These are phyloP conservation scores for Lampris incognitus DNA, from an alignment of 2,113 vertebrate species.

Conservation along the genomic window DNA sequence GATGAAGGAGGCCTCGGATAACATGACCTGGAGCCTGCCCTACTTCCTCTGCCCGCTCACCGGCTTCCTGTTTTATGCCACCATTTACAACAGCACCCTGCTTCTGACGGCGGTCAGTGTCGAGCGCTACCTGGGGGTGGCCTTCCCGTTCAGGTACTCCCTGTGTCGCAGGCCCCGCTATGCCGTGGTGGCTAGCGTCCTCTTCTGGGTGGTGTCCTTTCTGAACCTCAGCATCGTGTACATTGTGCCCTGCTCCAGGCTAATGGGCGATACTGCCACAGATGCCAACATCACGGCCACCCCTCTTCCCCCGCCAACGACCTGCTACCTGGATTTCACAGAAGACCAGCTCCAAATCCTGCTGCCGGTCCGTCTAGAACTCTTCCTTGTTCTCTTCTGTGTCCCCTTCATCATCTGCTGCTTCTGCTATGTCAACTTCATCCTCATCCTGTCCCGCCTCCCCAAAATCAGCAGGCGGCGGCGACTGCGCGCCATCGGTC, in stretches of 20 bases:
- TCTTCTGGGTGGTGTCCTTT: slow-evolving; percentile 83
- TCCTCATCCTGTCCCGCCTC: slow-evolving; percentile 78
- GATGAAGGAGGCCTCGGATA: slow-evolving; percentile 80
- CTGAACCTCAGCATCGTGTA: slow-evolving; percentile 87
- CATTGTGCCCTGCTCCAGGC: slow-evolving; percentile 69
- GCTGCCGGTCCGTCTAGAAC: slow-evolving; percentile 81
- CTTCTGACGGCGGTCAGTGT: slow-evolving; percentile 87
- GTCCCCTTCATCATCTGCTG: slow-evolving; percentile 82
- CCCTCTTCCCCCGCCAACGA: background rate
- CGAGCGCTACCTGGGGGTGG: slow-evolving; percentile 89
- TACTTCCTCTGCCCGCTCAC: slow-evolving; percentile 81
- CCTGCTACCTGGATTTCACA: slow-evolving; percentile 83
- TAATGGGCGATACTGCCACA: background rate
- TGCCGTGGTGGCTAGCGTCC: slow-evolving; percentile 67
- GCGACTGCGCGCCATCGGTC: slow-evolving; percentile 79
- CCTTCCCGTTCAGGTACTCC: slow-evolving; percentile 85
- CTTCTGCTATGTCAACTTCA: slow-evolving; percentile 84
- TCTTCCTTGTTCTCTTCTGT: slow-evolving; percentile 85
- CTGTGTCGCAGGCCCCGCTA: slow-evolving; percentile 78
- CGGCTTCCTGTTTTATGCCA: slow-evolving; percentile 86
- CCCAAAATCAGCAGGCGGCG: slow-evolving; percentile 75
- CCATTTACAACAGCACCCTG: slow-evolving; percentile 90
- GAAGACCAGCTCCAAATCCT: slow-evolving; percentile 76
- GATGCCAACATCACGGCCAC: background rate
- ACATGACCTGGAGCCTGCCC: slow-evolving; percentile 81